These are phyloP conservation scores for Drosophila aldrichi DNA, from an alignment of 2,888 invertebrate genomes.

Conservation along the genomic window DNA sequence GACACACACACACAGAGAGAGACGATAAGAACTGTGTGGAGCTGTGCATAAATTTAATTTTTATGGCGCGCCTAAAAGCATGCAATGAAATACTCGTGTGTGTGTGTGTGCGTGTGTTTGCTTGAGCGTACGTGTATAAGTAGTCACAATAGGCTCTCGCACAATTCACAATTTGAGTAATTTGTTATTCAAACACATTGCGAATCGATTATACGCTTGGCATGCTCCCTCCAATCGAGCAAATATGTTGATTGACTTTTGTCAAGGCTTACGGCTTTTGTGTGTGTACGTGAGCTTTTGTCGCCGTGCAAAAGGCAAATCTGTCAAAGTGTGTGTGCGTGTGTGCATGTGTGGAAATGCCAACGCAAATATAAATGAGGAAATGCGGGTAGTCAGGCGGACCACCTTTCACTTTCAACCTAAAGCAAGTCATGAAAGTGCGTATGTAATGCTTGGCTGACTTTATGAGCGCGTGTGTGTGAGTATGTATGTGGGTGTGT, in stretches of 20 bases:
- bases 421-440: conserved; percentile 21
- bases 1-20: conserved; percentile 7
- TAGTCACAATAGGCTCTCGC: conserved; percentile 62
- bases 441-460: conserved; percentile 44
- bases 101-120: conserved; percentile 4
- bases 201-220: conserved; percentile 78
- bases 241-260: conserved; percentile 81
- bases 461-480: conserved; percentile 35
- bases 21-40: conserved; percentile 30
- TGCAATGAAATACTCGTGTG: conserved; percentile 28
- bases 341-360: conserved; percentile 49
- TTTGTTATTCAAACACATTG: conserved; percentile 81
- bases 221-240: conserved; percentile 73
- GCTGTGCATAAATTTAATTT: conserved; percentile 71
- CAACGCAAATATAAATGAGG: conserved; percentile 73
- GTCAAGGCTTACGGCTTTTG: conserved; percentile 64
- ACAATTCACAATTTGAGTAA: conserved; percentile 73
- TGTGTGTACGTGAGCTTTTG: conserved; percentile 39
- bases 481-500: conserved; percentile 13
- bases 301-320: conserved; percentile 36
- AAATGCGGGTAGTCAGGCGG: conserved; percentile 54
- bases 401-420: conserved; percentile 35
- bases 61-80: conserved; percentile 56
- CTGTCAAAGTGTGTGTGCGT: conserved; percentile 6
- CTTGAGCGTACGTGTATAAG: conserved; percentile 21